Conservation (phyloP, 2,888 invertebrate genomes). For the Pediacus dermestoides region DNA sequence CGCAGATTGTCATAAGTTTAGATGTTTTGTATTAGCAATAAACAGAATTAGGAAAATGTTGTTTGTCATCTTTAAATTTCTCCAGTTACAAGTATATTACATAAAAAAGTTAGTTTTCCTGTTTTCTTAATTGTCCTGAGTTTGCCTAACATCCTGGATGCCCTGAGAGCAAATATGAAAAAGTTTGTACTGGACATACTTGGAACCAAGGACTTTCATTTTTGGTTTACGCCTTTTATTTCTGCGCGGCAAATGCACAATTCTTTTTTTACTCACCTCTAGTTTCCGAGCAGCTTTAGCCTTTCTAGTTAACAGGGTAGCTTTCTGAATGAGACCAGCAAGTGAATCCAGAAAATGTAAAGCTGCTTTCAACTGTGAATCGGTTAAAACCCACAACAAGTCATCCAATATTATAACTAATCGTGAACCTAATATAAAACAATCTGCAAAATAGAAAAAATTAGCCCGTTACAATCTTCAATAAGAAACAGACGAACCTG, state of each 20-base stretch:
- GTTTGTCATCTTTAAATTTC: no score
- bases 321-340: constrained; percentile 74
- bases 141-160: constrained; percentile 3
- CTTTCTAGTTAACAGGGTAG: constrained; percentile 74
- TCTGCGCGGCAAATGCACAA: constrained; percentile 14
- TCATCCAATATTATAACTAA: constrained; percentile 92
- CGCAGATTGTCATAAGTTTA: no score
- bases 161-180: no score
- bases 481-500: constrained; percentile 62
- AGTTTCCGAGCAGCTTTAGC: constrained; percentile 83
- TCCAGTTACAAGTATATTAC: no score
- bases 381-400: constrained; percentile 94
- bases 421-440: constrained; percentile 87
- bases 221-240: no score
- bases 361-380: constrained; percentile 92
- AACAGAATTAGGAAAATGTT: no score
- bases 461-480: not conserved
- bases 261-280: constrained; percentile 50
- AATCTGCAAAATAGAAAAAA: constrained; percentile 64
- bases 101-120: no score
- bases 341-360: constrained; percentile 84
- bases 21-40: no score
- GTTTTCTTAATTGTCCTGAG: no score
- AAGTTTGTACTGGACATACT: no score
- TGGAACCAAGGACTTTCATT: no score